phyloP scores from a whole-genome alignment of 2,888 invertebrate genomes.

The Aricia artaxerxes region DNA sequence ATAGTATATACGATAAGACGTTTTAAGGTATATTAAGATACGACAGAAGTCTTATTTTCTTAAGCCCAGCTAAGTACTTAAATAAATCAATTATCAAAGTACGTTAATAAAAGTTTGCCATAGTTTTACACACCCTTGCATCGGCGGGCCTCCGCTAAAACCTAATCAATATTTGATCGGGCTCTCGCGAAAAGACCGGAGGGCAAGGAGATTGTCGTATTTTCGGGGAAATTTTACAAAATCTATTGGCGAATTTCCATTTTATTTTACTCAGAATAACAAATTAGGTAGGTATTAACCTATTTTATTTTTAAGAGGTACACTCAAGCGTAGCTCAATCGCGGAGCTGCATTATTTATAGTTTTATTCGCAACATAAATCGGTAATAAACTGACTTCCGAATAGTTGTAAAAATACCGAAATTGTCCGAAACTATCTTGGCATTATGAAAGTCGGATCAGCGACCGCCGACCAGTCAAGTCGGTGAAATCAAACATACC shows the following conservation, averaged over 20 bases:
- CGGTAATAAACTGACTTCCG: not conserved
- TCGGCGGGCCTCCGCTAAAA: constrained; percentile 1
- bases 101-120: not conserved
- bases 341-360: not conserved
- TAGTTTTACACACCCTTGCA: constrained; percentile 2
- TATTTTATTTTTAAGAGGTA: not conserved
- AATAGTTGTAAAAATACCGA: not conserved
- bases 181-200: not conserved
- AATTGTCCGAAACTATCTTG: not conserved
- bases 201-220: constrained; percentile 4
- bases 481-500: not conserved
- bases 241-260: not conserved
- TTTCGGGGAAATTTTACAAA: not conserved
- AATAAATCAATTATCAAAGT: not conserved
- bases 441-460: not conserved
- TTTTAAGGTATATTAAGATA: not conserved
- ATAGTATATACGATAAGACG: not conserved
- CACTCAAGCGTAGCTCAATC: not conserved
- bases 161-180: constrained; percentile 12
- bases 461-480: not conserved
- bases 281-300: not conserved
- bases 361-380: not conserved
- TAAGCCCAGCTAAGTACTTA: not conserved
- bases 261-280: constrained; percentile 3
- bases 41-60: not conserved